Percentiles rank a stretch among this genome's conserved stretches.
Evolutionary conservation across 2,888 invertebrate species (phyloP).

Genomic region (Hyles lineata): DNA sequence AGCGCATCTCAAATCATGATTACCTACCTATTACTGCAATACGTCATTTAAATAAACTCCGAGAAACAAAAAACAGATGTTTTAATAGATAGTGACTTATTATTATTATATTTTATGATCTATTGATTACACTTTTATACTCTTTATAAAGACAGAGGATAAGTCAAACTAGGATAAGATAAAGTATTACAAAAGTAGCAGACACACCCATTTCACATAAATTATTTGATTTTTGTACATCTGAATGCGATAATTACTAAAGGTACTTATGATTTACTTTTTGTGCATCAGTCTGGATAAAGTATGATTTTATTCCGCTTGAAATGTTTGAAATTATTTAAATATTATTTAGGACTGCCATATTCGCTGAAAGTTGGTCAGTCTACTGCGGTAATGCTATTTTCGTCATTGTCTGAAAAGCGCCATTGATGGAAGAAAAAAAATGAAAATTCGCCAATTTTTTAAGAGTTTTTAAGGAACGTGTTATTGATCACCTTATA

Average conservation of each 20-base stretch:
- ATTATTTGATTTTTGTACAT: background rate
- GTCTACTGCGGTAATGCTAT: too few relatives aligned
- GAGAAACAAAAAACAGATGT: too few relatives aligned
- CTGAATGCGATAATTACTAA: background rate
- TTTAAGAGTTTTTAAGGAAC: too few relatives aligned
- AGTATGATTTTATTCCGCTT: background rate
- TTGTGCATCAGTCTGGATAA: background rate
- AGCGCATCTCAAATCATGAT: too few relatives aligned
- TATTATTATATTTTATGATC: too few relatives aligned
- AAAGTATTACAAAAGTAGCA: background rate
- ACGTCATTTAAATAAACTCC: too few relatives aligned
- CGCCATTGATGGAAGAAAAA: too few relatives aligned
- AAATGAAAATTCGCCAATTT: too few relatives aligned
- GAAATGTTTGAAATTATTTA: background rate
- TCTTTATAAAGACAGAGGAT: background rate
- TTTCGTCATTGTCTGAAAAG: background rate
- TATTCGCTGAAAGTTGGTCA: background rate
- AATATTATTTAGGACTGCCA: background rate
- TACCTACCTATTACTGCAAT: too few relatives aligned
- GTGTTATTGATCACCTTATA: too few relatives aligned
- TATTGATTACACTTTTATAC: background rate
- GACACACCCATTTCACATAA: background rate
- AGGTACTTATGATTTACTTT: constrained; percentile 7
- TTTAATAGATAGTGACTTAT: too few relatives aligned
- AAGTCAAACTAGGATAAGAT: background rate